Evolutionary conservation across 1,140 invertebrate genomes (phyloP).

Genomic region (Cotesia vestalis): DNA sequence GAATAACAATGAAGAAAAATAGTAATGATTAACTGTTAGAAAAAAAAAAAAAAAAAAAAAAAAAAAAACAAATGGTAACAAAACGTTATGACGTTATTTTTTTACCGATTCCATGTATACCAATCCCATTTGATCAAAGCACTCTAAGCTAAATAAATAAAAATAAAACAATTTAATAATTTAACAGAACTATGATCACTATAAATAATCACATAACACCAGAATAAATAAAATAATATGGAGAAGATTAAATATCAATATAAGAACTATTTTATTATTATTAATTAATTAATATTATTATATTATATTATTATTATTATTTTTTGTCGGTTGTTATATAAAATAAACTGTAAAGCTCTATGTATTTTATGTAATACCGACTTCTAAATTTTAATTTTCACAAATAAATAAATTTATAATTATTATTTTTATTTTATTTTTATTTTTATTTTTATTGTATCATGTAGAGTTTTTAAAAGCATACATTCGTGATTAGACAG

Average conservation of each 20-base stretch:
- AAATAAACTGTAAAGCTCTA: background rate
- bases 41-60: conserved; percentile 19
- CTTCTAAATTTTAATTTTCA: conserved; percentile 20
- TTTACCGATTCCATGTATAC: conserved; percentile 7
- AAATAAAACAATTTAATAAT: background rate
- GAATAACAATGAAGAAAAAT: conserved; percentile 1
- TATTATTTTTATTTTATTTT: conserved; percentile 12
- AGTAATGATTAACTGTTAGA: background rate
- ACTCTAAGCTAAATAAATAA: conserved; percentile 1
- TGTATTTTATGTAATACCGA: conserved; percentile 1
- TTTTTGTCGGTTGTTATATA: conserved; percentile 2
- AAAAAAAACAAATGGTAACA: background rate
- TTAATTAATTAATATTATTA: no score
- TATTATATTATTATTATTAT: background rate
- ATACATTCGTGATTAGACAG: background rate
- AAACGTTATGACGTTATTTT: conserved; percentile 5
- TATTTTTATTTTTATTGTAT: background rate
- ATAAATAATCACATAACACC: conserved; percentile 1
- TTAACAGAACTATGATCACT: background rate
- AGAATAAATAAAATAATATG: no score
- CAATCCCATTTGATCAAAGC: background rate
- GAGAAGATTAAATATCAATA: no score
- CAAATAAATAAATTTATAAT: conserved; percentile 17
- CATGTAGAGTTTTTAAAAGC: background rate
- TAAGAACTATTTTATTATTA: no score